Evolutionary conservation across 2,113 vertebrate species (phyloP).

Genomic region (Chaetorhynchus papuensis): DNA sequence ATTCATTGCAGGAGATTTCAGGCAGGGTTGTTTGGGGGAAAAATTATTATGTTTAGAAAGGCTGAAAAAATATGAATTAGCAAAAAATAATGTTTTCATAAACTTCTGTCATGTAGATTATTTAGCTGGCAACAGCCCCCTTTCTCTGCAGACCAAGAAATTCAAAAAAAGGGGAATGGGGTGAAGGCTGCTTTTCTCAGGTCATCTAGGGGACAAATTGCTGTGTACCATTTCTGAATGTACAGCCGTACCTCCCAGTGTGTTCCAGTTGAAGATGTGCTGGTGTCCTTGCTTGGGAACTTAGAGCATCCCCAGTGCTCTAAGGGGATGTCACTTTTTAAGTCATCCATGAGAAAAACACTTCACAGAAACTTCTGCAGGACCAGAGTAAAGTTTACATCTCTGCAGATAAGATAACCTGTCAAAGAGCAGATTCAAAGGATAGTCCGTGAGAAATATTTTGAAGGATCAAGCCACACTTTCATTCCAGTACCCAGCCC

Average conservation of each 20-base stretch:
- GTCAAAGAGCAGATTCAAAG: background rate
- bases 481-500: background rate
- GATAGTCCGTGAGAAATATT: background rate
- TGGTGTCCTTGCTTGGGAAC: background rate
- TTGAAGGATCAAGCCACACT: background rate
- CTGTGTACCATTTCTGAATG: background rate
- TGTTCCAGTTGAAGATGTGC: background rate
- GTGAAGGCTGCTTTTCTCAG: background rate
- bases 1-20: background rate
- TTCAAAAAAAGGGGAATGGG: fast-evolving
- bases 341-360: background rate
- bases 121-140: background rate
- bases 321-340: background rate
- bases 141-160: background rate
- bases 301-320: background rate
- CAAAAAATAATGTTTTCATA: background rate
- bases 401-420: background rate
- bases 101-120: background rate
- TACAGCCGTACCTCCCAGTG: background rate
- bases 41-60: background rate
- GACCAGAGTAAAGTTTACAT: background rate
- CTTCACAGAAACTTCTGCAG: background rate
- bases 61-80: background rate
- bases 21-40: background rate
- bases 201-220: background rate